phyloP scores from a whole-genome alignment of 2,888 invertebrate species.

The Melieria crassipennis region DNA sequence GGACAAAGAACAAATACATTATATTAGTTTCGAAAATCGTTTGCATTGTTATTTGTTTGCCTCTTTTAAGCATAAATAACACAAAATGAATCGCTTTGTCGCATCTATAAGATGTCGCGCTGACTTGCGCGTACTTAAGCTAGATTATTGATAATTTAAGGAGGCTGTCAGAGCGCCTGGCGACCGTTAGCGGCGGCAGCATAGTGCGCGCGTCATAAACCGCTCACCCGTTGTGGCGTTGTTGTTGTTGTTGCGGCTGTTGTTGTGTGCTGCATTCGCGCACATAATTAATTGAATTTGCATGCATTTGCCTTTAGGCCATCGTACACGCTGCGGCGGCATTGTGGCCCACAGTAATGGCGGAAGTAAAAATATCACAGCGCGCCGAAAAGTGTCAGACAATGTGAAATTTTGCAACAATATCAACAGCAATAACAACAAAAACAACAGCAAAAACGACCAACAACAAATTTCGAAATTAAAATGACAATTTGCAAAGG shows the following conservation, averaged over 20 bases:
- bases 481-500: conserved; percentile 12
- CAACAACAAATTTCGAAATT: not conserved
- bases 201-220: no score
- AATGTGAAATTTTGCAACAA: not conserved
- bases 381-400: not conserved
- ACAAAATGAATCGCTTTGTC: not conserved
- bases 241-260: not conserved
- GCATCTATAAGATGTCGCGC: not conserved
- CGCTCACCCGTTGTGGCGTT: not conserved
- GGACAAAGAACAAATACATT: no score
- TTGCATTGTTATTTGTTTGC: no score
- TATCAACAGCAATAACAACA: not conserved
- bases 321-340: not conserved
- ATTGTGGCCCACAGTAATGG: conserved; percentile 24
- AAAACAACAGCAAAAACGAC: not conserved
- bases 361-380: conserved; percentile 25
- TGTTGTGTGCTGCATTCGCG: not conserved
- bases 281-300: conserved; percentile 52
- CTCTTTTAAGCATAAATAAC: not conserved
- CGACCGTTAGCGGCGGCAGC: not conserved
- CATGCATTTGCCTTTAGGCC: conserved; percentile 46
- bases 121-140: not conserved
- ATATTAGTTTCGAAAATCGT: no score
- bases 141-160: conserved; percentile 2
- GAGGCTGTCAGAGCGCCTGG: not conserved